Conservation (phyloP, 2,113 vertebrate species). For the Oostethus manadensis region DNA sequence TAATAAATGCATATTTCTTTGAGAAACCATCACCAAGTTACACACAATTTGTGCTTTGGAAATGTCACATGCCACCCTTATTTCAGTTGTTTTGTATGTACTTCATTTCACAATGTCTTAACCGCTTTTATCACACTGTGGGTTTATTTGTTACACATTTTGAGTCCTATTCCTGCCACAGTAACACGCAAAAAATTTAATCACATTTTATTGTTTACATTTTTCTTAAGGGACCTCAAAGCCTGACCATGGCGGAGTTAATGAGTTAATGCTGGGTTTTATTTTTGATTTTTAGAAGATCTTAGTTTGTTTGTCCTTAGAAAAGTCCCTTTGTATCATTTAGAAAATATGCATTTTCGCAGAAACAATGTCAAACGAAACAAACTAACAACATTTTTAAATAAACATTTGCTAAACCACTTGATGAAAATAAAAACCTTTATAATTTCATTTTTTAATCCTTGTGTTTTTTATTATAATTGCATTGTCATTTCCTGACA, state of each 20-base stretch:
- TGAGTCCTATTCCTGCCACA: background rate
- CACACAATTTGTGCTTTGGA: background rate
- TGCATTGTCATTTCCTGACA: background rate
- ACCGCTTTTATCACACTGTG: background rate
- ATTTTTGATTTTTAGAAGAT: conserved; percentile 18
- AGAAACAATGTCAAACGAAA: background rate
- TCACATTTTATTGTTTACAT: background rate
- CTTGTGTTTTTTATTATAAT: background rate
- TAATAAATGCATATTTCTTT: background rate
- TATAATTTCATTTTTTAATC: background rate
- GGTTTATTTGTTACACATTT: conserved; percentile 2
- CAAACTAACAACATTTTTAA: conserved; percentile 4
- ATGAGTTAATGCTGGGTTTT: background rate
- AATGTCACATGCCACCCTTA: background rate
- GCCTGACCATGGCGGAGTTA: background rate
- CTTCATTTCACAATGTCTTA: background rate
- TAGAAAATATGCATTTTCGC: conserved; percentile 9
- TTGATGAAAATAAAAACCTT: background rate
- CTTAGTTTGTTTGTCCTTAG: background rate
- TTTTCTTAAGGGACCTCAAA: background rate
- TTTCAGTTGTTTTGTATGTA: background rate
- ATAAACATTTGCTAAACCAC: background rate
- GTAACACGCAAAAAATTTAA: background rate
- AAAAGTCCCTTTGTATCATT: background rate
- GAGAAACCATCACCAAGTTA: background rate